Percentiles rank a stretch among this genome's conserved stretches.
phyloP scores from a whole-genome alignment of 2,797 vertebrate species.

The Thaleichthys pacificus region DNA sequence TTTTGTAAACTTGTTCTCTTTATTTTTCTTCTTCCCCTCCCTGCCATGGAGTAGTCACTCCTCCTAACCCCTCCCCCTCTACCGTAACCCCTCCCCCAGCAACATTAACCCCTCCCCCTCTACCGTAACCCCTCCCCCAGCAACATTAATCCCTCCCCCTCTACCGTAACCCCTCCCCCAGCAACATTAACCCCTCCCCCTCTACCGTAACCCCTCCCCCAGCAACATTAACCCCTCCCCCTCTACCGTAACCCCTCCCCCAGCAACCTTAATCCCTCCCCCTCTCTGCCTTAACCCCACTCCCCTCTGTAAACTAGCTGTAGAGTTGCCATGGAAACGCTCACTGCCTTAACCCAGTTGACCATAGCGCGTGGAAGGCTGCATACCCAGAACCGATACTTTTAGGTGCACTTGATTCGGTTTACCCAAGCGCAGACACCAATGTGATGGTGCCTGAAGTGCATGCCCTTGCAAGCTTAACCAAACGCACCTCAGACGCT shows the following conservation, averaged over 20 bases:
- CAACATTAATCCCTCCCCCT: not conserved
- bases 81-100: conserved; percentile 35
- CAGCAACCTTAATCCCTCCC: not conserved
- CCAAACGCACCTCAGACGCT: not conserved
- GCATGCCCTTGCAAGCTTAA: not conserved
- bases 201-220: conserved; percentile 39
- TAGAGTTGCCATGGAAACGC: conserved; percentile 74
- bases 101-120: conserved; percentile 23
- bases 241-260: not conserved
- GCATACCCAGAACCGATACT: conserved; percentile 33
- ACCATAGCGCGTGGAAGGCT: conserved; percentile 60
- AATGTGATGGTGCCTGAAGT: not conserved
- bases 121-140: not conserved
- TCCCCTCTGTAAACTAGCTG: conserved; percentile 62
- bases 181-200: too few relatives aligned
- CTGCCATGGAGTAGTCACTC: conserved; percentile 35
- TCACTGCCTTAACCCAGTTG: conserved; percentile 79
- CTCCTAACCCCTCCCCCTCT: conserved; percentile 38
- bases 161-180: conserved; percentile 36
- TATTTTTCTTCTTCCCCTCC: conserved; percentile 15
- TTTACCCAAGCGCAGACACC: not conserved
- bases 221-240: conserved; percentile 28
- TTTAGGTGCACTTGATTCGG: not conserved
- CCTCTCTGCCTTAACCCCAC: conserved; percentile 33
- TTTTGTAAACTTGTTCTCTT: conserved; percentile 13